These are phyloP conservation scores for Drosophila nr. perissopoda DNA, from an alignment of 2,888 invertebrate species.

Conservation along the genomic window DNA sequence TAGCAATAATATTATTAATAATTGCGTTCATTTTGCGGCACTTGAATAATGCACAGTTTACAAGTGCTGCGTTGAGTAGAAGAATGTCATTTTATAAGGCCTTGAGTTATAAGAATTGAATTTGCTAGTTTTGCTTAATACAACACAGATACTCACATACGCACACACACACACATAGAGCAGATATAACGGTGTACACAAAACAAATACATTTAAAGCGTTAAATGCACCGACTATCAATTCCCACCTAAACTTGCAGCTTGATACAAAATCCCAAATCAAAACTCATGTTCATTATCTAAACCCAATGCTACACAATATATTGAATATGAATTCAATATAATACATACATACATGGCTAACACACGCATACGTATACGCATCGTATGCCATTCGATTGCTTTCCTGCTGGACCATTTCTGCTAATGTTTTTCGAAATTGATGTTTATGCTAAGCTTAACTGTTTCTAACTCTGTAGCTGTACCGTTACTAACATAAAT, in stretches of 20 bases:
- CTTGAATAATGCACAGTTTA: slow-evolving; percentile 9
- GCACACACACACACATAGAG: slow-evolving; percentile 5
- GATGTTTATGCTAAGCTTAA: slow-evolving; percentile 21
- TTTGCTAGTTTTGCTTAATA: slow-evolving; percentile 18
- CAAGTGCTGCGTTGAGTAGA: slow-evolving; percentile 20
- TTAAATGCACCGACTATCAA: slow-evolving; percentile 72
- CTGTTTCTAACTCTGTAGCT: slow-evolving; percentile 33
- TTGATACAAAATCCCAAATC: slow-evolving; percentile 33
- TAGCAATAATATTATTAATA: neutral
- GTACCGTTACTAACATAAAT: slow-evolving; percentile 13
- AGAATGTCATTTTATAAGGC: slow-evolving; percentile 4
- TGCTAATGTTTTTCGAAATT: slow-evolving; percentile 19
- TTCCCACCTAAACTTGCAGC: slow-evolving; percentile 20
- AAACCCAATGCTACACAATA: slow-evolving; percentile 16
- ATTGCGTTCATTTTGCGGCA: slow-evolving; percentile 18
- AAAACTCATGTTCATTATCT: slow-evolving; percentile 53
- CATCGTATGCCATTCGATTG: slow-evolving; percentile 44
- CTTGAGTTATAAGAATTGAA: slow-evolving; percentile 20
- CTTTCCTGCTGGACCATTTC: slow-evolving; percentile 53
- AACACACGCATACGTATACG: slow-evolving; percentile 37
- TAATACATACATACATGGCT: neutral
- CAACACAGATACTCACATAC: slow-evolving; percentile 3
- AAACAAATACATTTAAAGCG: slow-evolving; percentile 60
- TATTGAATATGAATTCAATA: neutral
- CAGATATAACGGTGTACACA: slow-evolving; percentile 22